Evolutionary conservation across 2,888 invertebrate species (phyloP).

Genomic region (Pyrocoelia pectoralis): DNA sequence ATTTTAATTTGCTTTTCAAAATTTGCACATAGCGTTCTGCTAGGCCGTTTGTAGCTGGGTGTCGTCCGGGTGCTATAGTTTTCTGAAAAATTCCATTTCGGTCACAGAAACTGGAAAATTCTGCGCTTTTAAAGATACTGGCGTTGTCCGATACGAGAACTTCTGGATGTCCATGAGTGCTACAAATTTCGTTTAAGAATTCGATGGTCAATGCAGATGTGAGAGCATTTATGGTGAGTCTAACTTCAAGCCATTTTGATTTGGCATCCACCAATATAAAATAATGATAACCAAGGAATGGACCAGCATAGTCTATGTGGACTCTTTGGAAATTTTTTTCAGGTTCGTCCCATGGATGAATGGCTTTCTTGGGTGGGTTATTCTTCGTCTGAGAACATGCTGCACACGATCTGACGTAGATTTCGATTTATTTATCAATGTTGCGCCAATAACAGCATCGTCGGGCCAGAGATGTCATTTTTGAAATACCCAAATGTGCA

Average conservation of each 20-base stretch:
- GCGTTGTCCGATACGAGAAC: slow-evolving; percentile 44
- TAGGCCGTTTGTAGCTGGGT: slow-evolving; percentile 32
- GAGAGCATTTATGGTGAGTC: slow-evolving; percentile 29
- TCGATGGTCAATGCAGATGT: slow-evolving; percentile 35
- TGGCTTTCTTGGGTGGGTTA: background rate
- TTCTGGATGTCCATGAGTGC: slow-evolving; percentile 39
- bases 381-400: background rate
- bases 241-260: slow-evolving; percentile 46
- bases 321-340: slow-evolving; percentile 35
- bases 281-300: slow-evolving; percentile 34
- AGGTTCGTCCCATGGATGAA: background rate
- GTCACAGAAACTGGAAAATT: slow-evolving; percentile 36
- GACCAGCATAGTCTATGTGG: slow-evolving; percentile 46
- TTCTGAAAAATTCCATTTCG: slow-evolving; percentile 37
- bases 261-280: slow-evolving; percentile 43
- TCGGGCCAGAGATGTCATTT: background rate
- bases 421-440: background rate
- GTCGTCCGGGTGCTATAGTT: slow-evolving; percentile 34
- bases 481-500: too few relatives aligned
- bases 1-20: too few relatives aligned
- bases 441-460: background rate
- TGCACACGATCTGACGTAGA: background rate
- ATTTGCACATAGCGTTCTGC: slow-evolving; percentile 19
- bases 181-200: slow-evolving; percentile 39
- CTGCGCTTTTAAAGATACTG: slow-evolving; percentile 39